phyloP scores from a whole-genome alignment of 2,797 vertebrate genomes.

The Sparidentex hasta region DNA sequence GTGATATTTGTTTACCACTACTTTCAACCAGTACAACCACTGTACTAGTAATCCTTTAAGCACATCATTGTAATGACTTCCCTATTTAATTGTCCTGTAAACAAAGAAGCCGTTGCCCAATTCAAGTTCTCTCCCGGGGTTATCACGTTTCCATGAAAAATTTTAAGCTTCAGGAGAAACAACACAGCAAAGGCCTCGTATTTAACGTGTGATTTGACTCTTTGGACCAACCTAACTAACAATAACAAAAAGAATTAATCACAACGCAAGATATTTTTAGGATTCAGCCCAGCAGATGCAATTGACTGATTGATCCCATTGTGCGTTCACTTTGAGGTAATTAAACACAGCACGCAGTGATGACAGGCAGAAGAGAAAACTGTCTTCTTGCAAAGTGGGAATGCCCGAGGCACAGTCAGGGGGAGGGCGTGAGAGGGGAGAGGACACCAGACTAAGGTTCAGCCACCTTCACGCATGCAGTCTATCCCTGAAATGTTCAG shows the following conservation, averaged over 20 bases:
- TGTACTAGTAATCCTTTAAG: background rate
- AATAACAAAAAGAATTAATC: no score
- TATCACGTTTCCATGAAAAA: background rate
- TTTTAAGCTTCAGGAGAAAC: background rate
- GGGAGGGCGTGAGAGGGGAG: background rate
- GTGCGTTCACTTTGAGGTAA: background rate
- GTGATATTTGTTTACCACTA: background rate
- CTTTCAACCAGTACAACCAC: background rate
- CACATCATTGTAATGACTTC: background rate
- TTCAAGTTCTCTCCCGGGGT: background rate
- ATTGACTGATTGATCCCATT: background rate
- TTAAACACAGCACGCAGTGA: background rate
- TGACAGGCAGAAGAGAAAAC: background rate
- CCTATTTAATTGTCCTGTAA: background rate
- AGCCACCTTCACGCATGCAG: no score
- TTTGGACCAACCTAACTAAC: background rate
- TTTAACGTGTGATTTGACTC: background rate
- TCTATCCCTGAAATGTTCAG: no score
- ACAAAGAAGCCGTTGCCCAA: background rate
- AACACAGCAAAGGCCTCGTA: background rate
- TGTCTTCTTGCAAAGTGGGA: background rate
- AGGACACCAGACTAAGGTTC: background rate
- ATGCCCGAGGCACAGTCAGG: background rate
- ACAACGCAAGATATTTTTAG: background rate
- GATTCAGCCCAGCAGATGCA: background rate